Conservation (phyloP, 2,888 invertebrate species). For the Macropis europaea region DNA sequence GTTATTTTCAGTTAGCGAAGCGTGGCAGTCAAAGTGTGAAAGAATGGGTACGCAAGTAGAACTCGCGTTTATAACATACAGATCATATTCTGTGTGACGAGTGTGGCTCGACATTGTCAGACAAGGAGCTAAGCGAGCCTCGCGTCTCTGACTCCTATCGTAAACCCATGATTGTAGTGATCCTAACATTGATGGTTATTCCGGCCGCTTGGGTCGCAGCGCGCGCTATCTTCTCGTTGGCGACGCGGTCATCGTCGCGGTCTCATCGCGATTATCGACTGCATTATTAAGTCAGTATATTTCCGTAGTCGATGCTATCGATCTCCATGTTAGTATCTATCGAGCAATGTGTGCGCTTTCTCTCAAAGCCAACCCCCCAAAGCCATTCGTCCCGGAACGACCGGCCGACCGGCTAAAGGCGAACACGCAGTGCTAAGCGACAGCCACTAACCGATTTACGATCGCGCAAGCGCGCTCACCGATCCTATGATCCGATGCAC, state of each 20-base stretch:
- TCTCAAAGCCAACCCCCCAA: conserved; percentile 36
- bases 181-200: too few species aligned
- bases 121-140: too few species aligned
- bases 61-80: too few species aligned
- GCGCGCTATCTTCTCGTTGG: not conserved
- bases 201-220: too few species aligned
- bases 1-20: too few species aligned
- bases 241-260: conserved; percentile 3
- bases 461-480: conserved; percentile 58
- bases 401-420: conserved; percentile 61
- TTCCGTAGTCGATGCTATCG: conserved; percentile 69
- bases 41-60: too few species aligned
- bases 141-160: too few species aligned
- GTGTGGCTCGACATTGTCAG: too few species aligned
- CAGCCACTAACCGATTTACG: conserved; percentile 67
- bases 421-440: conserved; percentile 62
- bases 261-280: conserved; percentile 62
- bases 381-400: conserved; percentile 60
- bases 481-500: conserved; percentile 46
- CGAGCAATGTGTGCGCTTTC: conserved; percentile 40
- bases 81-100: too few species aligned
- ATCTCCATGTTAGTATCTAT: conserved; percentile 61
- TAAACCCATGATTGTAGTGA: too few species aligned
- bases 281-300: conserved; percentile 69
- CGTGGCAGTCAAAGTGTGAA: too few species aligned